Evolutionary conservation across 2,113 vertebrate species (phyloP), one percentile per base, ranked within the genome.

Genomic region (cat (Felis catus)): DNA sequence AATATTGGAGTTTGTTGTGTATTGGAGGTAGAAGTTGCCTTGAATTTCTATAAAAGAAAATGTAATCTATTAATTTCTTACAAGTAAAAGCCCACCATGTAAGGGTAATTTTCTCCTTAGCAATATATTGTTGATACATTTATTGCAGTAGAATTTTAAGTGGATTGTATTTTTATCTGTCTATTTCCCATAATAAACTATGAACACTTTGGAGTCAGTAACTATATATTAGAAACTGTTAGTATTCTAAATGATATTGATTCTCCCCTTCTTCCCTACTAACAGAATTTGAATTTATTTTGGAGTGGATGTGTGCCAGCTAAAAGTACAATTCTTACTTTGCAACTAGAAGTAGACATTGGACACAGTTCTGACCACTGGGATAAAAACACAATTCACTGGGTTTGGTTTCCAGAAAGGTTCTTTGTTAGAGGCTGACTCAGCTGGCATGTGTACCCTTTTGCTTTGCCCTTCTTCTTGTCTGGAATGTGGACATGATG

Each of bases 101-200:
- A 80, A 88, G 61, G 25, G 65, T 21, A 81, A 94, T 58, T 87
- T 15, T 89, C 0, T 82, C 29, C 2, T 41, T 85, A 58, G 23
- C 1, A 91, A 81, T 76, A 53, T 0, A 1, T 36, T 88, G 15
- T 39, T 81, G 16, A 5, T 39, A 79, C 7, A 45, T 48, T 89
- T 91, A 88, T 65, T 95, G 33, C 89, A 71, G 29, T 87, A 90
- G 21, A 89, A 87, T 95, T 91, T 84, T 70, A 97, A 71, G 88
- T 63, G 31, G 16, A 7, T 65, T 76, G 2, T 88, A 91, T 68
- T 94, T 91, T 76, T 79, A 73, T 51, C 19, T 84, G n/a, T 79
- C n/a, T 83, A 12, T 73, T 92, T 73, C 25, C 53, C 53, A 71
- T n/a, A 76, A 78, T 68, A 89, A 8, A 39, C 19, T 70, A 3